Percentiles rank a stretch among this genome's conserved stretches.
Evolutionary conservation across 1,140 invertebrate species (phyloP).

Genomic region (Philopotamus ludificatus): DNA sequence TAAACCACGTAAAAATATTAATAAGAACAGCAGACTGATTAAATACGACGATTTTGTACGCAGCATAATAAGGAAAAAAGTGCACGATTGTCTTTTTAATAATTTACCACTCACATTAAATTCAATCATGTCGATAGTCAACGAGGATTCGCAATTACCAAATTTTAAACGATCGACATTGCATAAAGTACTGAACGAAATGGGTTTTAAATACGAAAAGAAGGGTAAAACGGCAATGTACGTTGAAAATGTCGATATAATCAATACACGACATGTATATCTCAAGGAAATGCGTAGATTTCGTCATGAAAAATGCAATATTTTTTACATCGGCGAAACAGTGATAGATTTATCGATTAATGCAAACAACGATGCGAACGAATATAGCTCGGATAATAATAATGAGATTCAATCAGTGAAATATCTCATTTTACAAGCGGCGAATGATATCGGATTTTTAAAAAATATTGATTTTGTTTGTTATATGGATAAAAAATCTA

Average conservation of each 20-base stretch:
- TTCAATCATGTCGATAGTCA: slow-evolving; percentile 12
- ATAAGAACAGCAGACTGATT: slow-evolving; percentile 18
- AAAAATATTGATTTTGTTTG: not conserved
- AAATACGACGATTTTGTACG: slow-evolving; percentile 12
- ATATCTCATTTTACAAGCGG: slow-evolving; percentile 15
- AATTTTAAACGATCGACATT: slow-evolving; percentile 16
- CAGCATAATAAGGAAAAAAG: slow-evolving; percentile 16
- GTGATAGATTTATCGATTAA: not conserved
- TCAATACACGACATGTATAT: slow-evolving; percentile 8
- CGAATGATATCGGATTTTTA: slow-evolving; percentile 9
- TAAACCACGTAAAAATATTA: slow-evolving; percentile 12
- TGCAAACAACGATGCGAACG: not conserved
- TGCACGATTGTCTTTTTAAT: slow-evolving; percentile 12
- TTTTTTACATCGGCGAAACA: not conserved
- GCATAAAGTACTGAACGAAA: slow-evolving; percentile 20
- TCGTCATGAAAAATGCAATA: slow-evolving; percentile 1
- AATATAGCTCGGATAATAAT: not conserved
- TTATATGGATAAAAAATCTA: not conserved
- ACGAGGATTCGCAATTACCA: slow-evolving; percentile 8
- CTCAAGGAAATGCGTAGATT: slow-evolving; percentile 4
- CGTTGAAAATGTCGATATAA: slow-evolving; percentile 3
- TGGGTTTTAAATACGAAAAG: slow-evolving; percentile 18
- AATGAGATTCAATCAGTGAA: not conserved
- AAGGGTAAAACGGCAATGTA: slow-evolving; percentile 16
- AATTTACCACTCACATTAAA: slow-evolving; percentile 12